Base-by-base conservation (phyloP, 2,113 vertebrate genomes). In the Cyprinus carpio region DNA sequence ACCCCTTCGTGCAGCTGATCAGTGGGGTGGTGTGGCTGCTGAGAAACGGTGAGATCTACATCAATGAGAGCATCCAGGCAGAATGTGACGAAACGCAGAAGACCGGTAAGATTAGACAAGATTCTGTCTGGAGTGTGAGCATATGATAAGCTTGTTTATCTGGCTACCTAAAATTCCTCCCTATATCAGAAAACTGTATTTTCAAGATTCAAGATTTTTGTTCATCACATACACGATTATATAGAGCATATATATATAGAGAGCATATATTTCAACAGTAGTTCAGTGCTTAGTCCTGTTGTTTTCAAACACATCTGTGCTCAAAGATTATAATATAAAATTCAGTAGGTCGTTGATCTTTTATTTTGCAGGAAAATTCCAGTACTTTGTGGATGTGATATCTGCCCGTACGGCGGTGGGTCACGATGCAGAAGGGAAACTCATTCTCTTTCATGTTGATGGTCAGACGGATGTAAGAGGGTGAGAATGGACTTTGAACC, bases 11-110 rank as follows among this genome's bases (percentile, higher is more conserved):
- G 84, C 97, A 99, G 94, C 93, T 99, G 18, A 91, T 99, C 88
- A 97, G 96, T 0, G 97, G 97, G 0, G 98, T 99, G 0, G 94
- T 96, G 40, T 99, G 98, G 98, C 94, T 99, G 34, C 90, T 99
- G 20, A 96, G 98, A 62, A 90, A 96, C 0, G 95, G 97, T 6
- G 86, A 95, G 16, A 77, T 96, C 81, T 99, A 99, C 90, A 75
- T 99, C 90, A 92, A 90, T 0, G 91, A 98, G 89, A 99, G 98
- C 84, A 90, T 93, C 54, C 16, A 6, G 0, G 88, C 94, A 0
- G 98, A 99, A 89, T 99, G 97, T 2, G 90, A 88, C 1, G 49
- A 95, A 65, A 94, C 92, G 0, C 96, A 99, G 91, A 92, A 95
- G 90, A 98, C 97, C 29, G 98, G 98, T 98, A 88, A 43, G 3